Evolutionary conservation across 2,888 invertebrate species (phyloP).

Genomic region (Lysandra bellargus): DNA sequence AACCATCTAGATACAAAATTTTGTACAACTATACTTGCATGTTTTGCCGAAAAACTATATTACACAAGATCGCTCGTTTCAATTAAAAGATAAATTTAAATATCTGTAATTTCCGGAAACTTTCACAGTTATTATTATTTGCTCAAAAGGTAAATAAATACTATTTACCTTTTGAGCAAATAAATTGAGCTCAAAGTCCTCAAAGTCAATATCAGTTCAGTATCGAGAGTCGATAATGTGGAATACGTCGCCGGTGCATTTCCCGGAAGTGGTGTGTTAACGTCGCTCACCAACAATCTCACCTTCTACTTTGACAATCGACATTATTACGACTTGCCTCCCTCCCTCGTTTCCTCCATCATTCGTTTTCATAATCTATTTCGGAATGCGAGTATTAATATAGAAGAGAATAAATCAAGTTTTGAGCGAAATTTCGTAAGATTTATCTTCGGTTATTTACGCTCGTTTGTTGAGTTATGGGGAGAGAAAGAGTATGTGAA

Average conservation of each 20-base stretch:
- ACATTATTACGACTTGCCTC: background rate
- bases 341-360: background rate
- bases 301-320: slow-evolving; percentile 33
- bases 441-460: slow-evolving; percentile 17
- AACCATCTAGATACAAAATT: background rate
- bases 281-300: slow-evolving; percentile 34
- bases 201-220: slow-evolving; percentile 30
- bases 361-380: slow-evolving; percentile 3
- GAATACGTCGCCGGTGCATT: slow-evolving; percentile 36
- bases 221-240: slow-evolving; percentile 31
- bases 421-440: background rate
- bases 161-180: background rate
- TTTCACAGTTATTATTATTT: background rate
- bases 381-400: slow-evolving; percentile 16
- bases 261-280: slow-evolving; percentile 40
- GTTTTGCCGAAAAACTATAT: background rate
- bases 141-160: too few relatives aligned
- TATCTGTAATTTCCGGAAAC: background rate
- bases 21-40: background rate
- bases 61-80: background rate
- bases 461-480: slow-evolving; percentile 14
- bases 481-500: slow-evolving; percentile 16
- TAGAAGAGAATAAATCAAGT: slow-evolving; percentile 20
- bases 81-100: background rate
- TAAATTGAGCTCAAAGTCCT: slow-evolving; percentile 9